Evolutionary conservation across 1,140 invertebrate species (phyloP).

Genomic region (Euwallacea fornicatus): DNA sequence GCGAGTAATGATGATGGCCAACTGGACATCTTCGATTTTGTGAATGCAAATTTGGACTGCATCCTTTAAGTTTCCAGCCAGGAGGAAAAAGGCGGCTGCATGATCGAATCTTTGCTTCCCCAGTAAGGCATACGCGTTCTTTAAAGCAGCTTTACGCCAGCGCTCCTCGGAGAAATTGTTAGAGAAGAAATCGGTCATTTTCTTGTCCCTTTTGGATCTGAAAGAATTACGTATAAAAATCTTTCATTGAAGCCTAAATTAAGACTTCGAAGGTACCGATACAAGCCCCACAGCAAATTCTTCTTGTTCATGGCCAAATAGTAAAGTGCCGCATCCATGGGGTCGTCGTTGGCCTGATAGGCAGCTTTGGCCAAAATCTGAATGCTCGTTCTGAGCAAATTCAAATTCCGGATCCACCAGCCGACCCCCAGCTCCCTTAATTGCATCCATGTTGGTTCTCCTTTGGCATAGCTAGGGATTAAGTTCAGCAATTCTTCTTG

Average conservation of each 20-base stretch:
- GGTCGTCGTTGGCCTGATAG: constrained; percentile 88
- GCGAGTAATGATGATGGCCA: constrained; percentile 91
- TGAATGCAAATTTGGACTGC: constrained; percentile 86
- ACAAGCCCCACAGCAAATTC: constrained; percentile 93
- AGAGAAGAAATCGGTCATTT: constrained; percentile 93
- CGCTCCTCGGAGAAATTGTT: constrained; percentile 93
- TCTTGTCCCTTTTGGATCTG: constrained; percentile 81
- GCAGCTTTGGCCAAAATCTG: constrained; percentile 93
- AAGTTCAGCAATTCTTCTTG: constrained; percentile 92
- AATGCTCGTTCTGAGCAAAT: constrained; percentile 80
- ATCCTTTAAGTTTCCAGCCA: constrained; percentile 91
- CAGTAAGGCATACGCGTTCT: constrained; percentile 95
- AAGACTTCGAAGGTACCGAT: constrained; percentile 54
- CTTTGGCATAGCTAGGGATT: constrained; percentile 85
- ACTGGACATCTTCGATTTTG: constrained; percentile 92
- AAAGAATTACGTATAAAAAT: constrained; percentile 14
- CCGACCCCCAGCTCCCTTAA: constrained; percentile 91
- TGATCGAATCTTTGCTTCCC: constrained; percentile 95
- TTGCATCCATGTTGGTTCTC: constrained; percentile 86
- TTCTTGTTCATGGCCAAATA: constrained; percentile 99
- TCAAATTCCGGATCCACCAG: constrained; percentile 94
- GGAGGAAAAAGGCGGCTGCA: constrained; percentile 92
- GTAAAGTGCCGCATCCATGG: constrained; percentile 95
- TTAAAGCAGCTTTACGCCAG: constrained; percentile 95
- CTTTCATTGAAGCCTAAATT: constrained; percentile 4